Percentiles rank a stretch among this genome's conserved stretches.
These are phyloP conservation scores for Sebastes melanostomus DNA, from an alignment of 2,797 vertebrate species.

Conservation along the genomic window DNA sequence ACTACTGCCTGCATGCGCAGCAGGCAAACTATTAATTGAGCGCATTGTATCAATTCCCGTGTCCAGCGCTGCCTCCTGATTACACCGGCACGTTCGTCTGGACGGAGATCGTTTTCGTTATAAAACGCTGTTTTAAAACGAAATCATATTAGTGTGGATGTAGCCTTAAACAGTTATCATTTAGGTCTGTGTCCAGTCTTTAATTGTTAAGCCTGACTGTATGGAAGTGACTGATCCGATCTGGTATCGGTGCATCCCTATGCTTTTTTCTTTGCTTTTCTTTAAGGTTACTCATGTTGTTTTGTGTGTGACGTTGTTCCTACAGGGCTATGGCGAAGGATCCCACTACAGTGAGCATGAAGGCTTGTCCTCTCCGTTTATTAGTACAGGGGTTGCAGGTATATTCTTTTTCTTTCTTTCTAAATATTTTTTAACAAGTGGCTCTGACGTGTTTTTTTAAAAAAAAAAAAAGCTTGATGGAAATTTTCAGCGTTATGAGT, in stretches of 20 bases:
- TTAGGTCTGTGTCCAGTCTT: background rate
- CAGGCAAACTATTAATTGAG: too few relatives aligned
- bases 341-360: conserved; percentile 91
- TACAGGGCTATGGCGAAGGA: conserved; percentile 90
- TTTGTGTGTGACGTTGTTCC: conserved; percentile 16
- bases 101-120: too few relatives aligned
- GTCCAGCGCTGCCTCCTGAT: too few relatives aligned
- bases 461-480: background rate
- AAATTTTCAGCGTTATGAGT: background rate
- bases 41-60: too few relatives aligned
- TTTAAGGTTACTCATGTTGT: background rate
- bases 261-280: background rate
- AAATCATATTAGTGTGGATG: too few relatives aligned
- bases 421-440: background rate
- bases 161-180: background rate
- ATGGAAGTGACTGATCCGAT: too few relatives aligned
- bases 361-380: conserved; percentile 90
- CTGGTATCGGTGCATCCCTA: too few relatives aligned
- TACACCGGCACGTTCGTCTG: too few relatives aligned
- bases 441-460: background rate
- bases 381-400: conserved; percentile 93
- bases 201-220: too few relatives aligned
- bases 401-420: conserved; percentile 39
- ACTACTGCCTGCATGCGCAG: too few relatives aligned
- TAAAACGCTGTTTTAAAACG: too few relatives aligned